Evolutionary conservation across 2,888 invertebrate species (phyloP).

Genomic region (Pandemis cinnamomeana): DNA sequence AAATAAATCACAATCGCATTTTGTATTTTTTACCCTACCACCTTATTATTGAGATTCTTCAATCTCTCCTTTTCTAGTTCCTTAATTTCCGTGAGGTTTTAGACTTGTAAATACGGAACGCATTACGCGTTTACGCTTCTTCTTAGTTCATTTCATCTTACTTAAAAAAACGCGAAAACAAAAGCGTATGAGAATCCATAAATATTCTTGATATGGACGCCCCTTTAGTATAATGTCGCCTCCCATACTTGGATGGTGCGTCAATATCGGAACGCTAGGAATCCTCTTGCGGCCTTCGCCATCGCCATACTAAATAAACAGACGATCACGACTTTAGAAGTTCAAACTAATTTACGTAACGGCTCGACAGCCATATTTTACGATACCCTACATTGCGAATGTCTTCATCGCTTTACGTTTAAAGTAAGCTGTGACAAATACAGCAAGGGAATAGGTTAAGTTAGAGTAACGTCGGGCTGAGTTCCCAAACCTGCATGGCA

Average conservation of each 20-base stretch:
- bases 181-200: neutral
- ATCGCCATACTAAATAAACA: slow-evolving; percentile 29
- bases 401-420: slow-evolving; percentile 17
- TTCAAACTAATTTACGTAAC: slow-evolving; percentile 38
- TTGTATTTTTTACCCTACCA: no score
- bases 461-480: no score
- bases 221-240: neutral
- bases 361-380: slow-evolving; percentile 18
- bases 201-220: neutral
- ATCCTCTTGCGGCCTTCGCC: slow-evolving; percentile 29
- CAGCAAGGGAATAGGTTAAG: neutral
- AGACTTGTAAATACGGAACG: no score
- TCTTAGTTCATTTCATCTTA: no score
- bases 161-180: no score
- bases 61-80: no score
- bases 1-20: no score
- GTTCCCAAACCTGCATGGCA: no score
- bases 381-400: slow-evolving; percentile 23
- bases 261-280: slow-evolving; percentile 18
- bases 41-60: no score
- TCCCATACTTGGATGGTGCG: slow-evolving; percentile 21
- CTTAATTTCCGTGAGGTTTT: no score
- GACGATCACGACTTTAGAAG: slow-evolving; percentile 35
- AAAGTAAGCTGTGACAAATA: neutral
- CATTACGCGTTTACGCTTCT: no score